These are phyloP conservation scores for Trissonchulus latispiculum DNA, from an alignment of 2,888 invertebrate genomes.

Conservation along the genomic window DNA sequence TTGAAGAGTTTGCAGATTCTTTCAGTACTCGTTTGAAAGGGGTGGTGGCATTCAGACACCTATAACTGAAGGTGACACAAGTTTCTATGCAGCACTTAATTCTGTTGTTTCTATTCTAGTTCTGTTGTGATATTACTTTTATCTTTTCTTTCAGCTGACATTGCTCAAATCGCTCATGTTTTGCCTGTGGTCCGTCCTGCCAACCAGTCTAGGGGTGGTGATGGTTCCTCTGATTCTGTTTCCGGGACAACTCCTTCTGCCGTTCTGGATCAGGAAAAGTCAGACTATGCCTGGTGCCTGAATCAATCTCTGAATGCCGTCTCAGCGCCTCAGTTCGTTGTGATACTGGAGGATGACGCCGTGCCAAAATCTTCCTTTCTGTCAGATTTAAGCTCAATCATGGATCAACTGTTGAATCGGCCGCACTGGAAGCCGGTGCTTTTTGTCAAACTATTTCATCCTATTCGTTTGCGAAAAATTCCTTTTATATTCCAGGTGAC, in stretches of 20 bases:
- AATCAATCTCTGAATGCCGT: background rate
- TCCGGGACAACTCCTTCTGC: background rate
- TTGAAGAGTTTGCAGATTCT: no score
- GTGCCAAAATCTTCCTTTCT: slow-evolving; percentile 26
- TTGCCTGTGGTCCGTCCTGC: no score
- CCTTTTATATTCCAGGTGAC: slow-evolving; percentile 28
- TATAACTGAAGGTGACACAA: no score
- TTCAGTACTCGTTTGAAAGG: no score
- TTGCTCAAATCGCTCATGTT: no score
- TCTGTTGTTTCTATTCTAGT: no score
- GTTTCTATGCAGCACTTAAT: no score
- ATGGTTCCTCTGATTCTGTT: no score
- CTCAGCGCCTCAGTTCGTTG: slow-evolving; percentile 22
- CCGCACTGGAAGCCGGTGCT: slow-evolving; percentile 22
- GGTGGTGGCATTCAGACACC: no score
- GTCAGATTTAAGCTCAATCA: slow-evolving; percentile 24
- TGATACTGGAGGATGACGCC: slow-evolving; percentile 32
- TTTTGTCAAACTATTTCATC: slow-evolving; percentile 33
- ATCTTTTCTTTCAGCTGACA: no score
- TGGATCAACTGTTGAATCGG: slow-evolving; percentile 21
- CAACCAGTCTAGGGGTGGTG: no score
- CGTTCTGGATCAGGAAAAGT: slow-evolving; percentile 24
- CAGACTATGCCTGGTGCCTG: slow-evolving; percentile 32
- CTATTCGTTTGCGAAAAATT: slow-evolving; percentile 29
- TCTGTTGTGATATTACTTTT: no score